phyloP scores from a whole-genome alignment of 1,140 invertebrate species.

The Pentalonia nigronervosa region DNA sequence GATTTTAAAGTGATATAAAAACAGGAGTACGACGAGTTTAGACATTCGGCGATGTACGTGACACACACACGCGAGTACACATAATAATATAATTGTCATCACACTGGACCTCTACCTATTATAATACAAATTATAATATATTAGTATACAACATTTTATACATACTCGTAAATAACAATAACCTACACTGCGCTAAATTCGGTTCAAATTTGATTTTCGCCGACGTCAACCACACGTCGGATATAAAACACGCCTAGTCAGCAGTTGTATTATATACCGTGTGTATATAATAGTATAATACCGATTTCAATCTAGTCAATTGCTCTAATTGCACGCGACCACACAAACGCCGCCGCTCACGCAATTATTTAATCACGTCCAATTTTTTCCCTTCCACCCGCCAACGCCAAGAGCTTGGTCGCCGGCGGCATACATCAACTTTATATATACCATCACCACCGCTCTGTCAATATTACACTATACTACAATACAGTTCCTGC shows the following conservation, averaged over 20 bases:
- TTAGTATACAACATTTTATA: background rate
- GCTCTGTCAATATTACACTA: background rate
- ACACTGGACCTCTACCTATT: background rate
- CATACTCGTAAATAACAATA: background rate
- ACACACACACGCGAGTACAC: background rate
- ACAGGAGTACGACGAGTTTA: background rate
- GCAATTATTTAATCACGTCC: slow-evolving; percentile 52
- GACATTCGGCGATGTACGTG: too few relatives aligned
- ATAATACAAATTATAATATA: background rate
- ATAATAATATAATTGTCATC: background rate
- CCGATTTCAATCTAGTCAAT: slow-evolving; percentile 54
- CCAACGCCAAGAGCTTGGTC: background rate
- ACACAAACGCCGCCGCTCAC: slow-evolving; percentile 49
- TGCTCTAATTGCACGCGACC: slow-evolving; percentile 45
- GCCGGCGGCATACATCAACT: background rate
- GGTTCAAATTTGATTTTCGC: background rate
- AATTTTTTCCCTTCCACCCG: slow-evolving; percentile 26
- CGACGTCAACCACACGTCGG: background rate
- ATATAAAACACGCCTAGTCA: background rate
- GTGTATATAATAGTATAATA: background rate
- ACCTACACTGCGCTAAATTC: background rate
- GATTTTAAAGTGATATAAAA: background rate
- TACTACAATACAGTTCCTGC: background rate
- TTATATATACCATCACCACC: background rate
- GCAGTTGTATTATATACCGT: background rate